Percentiles rank a stretch among this genome's conserved stretches.
phyloP scores from a whole-genome alignment of 2,888 invertebrate genomes.

The Trichopria drosophilae region DNA sequence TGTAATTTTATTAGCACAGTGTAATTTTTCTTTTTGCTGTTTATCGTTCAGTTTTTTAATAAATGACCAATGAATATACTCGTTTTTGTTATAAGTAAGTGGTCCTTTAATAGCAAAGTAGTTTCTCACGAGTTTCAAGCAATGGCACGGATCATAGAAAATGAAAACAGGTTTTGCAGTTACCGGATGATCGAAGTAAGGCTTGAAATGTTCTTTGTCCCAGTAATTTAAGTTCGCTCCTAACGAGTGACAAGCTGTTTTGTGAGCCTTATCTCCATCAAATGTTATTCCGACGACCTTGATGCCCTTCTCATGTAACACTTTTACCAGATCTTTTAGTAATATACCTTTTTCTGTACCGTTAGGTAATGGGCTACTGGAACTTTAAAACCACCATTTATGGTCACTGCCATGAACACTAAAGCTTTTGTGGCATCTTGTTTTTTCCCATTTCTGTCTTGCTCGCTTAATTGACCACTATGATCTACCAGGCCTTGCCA shows the following conservation, averaged over 20 bases:
- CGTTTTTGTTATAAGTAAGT: constrained; percentile 23
- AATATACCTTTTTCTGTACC: constrained; percentile 26
- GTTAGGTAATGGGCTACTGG: constrained; percentile 27
- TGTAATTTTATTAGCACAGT: constrained; percentile 37
- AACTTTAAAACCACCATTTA: constrained; percentile 30
- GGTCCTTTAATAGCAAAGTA: constrained; percentile 26
- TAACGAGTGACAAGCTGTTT: constrained; percentile 19
- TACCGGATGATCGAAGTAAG: constrained; percentile 17
- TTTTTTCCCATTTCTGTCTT: neutral
- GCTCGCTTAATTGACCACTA: constrained; percentile 15
- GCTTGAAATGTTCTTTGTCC: constrained; percentile 14
- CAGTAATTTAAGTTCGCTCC: constrained; percentile 27
- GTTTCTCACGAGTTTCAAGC: constrained; percentile 24
- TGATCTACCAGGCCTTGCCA: constrained; percentile 28
- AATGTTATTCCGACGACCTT: constrained; percentile 20
- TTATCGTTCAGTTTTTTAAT: constrained; percentile 33
- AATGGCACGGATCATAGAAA: constrained; percentile 28
- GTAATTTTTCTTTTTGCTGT: constrained; percentile 37
- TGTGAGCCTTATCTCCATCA: constrained; percentile 18
- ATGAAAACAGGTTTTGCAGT: constrained; percentile 10
- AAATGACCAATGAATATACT: constrained; percentile 34
- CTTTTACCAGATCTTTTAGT: constrained; percentile 23
- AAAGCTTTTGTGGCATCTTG: constrained; percentile 17
- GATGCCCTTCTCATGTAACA: constrained; percentile 15
- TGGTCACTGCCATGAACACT: constrained; percentile 26